Base-by-base conservation (phyloP, 2,888 invertebrate genomes). In the Bibio marci region DNA sequence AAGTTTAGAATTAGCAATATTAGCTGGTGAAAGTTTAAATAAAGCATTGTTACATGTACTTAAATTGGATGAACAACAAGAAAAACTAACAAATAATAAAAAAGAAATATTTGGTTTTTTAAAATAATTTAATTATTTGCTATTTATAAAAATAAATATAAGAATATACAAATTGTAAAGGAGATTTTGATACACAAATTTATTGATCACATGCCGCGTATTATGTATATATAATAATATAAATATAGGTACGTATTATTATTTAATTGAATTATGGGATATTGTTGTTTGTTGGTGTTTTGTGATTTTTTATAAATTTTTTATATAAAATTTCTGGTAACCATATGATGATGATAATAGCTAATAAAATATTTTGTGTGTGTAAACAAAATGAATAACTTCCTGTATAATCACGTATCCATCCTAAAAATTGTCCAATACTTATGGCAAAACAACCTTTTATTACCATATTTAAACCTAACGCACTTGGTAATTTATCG, bases 381-480 rank as follows among this genome's bases (percentile, higher is more conserved):
- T 77, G 73, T 44, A 80, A 70, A 42, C 75, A 74, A 2, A 69
- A 50, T 2, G 68, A 52, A 50, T 73, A 80, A 45, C 76, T 79
- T 13, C 58, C 63, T 2, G 72, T 71, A 39, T 64, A 67, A 50
- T 80, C 80, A 48, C 78, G 67, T 37, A 79, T 62, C 69, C 73
- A 75, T 15, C 79, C 76, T 49, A 65, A 51, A 59, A 70, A 45
- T 47, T 76, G 76, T 2, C 79, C 80, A 2, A 73, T 52, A 2
- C 71, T 70, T 6, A 78, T 71, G 0, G 78, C 74, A 26, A 75
- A 65, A 2, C 79, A 51, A 3, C 78, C 79, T 64, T 79, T 79
- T 1, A 71, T 66, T 35, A 80, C 64, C 80, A 80, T 80, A 46
- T 76, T 78, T 2, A 80, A 61, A 1, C 80, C 80, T 3, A 80